Conservation (phyloP, 2,113 vertebrate genomes). For the Hemibagrus wyckioides region DNA sequence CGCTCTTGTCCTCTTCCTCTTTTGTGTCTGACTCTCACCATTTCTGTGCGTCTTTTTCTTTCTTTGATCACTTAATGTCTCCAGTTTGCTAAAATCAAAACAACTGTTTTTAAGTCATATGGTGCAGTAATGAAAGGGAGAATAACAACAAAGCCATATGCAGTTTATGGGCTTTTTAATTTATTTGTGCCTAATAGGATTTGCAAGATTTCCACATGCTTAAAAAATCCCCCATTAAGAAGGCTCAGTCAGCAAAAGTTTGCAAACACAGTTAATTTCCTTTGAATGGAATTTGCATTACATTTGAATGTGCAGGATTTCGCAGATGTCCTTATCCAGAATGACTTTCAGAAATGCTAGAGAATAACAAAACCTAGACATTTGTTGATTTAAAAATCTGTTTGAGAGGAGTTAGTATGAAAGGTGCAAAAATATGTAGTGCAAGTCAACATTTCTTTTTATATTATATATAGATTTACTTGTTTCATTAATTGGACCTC, state of each 20-base stretch:
- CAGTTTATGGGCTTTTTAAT: slow-evolving; percentile 38
- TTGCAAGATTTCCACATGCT: slow-evolving; percentile 8
- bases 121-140: slow-evolving; percentile 34
- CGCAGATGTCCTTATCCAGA: neutral
- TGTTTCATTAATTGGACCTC: neutral
- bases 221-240: neutral
- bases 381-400: neutral
- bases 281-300: neutral
- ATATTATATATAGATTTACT: neutral
- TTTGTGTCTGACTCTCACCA: neutral
- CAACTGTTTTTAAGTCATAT: slow-evolving; percentile 32
- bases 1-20: neutral
- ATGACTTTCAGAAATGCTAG: neutral
- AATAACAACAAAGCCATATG: slow-evolving; percentile 28
- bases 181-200: slow-evolving; percentile 28
- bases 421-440: neutral
- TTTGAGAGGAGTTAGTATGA: neutral
- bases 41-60: neutral
- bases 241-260: neutral
- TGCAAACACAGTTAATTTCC: neutral
- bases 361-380: neutral
- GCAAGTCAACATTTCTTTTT: neutral
- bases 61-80: slow-evolving; percentile 30
- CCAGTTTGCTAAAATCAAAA: slow-evolving; percentile 22
- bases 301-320: neutral